Evolutionary conservation across 2,888 invertebrate genomes (phyloP).

Genomic region (Acleris literana): DNA sequence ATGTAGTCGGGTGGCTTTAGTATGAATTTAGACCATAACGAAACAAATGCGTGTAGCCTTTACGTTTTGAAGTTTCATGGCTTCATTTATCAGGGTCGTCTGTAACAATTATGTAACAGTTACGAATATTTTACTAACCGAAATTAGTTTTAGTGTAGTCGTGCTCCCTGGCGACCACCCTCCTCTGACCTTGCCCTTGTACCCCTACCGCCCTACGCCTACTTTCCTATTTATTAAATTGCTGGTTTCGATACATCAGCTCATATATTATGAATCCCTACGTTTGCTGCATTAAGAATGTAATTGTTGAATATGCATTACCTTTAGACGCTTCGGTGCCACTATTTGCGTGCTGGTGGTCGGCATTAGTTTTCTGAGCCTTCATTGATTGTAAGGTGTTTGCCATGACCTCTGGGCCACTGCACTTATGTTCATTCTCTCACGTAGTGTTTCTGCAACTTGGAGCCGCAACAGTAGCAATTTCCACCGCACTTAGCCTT

Average conservation of each 20-base stretch:
- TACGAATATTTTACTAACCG: slow-evolving; percentile 37
- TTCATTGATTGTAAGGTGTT: slow-evolving; percentile 67
- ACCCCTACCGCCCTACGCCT: slow-evolving; percentile 36
- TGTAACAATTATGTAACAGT: slow-evolving; percentile 35
- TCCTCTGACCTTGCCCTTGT: slow-evolving; percentile 44
- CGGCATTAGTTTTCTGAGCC: slow-evolving; percentile 58
- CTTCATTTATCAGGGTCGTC: slow-evolving; percentile 34
- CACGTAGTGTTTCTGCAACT: slow-evolving; percentile 60
- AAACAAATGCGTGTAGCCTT: slow-evolving; percentile 10
- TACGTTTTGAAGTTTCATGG: slow-evolving; percentile 11
- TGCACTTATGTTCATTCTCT: slow-evolving; percentile 61
- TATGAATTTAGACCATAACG: slow-evolving; percentile 20
- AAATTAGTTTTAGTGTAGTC: slow-evolving; percentile 26
- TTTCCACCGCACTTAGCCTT: slow-evolving; percentile 68
- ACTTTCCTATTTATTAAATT: slow-evolving; percentile 15
- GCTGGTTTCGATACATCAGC: slow-evolving; percentile 1
- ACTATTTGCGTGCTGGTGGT: slow-evolving; percentile 56
- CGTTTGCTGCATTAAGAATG: background rate
- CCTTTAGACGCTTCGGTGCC: slow-evolving; percentile 37
- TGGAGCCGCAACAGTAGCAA: slow-evolving; percentile 44
- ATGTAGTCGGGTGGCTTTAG: background rate
- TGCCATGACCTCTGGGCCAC: slow-evolving; percentile 68
- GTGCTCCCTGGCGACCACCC: slow-evolving; percentile 35
- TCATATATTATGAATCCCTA: slow-evolving; percentile 32
- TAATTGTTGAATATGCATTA: slow-evolving; percentile 12